These are phyloP conservation scores for Campoletis sonorensis DNA, from an alignment of 1,140 invertebrate species.

Conservation along the genomic window DNA sequence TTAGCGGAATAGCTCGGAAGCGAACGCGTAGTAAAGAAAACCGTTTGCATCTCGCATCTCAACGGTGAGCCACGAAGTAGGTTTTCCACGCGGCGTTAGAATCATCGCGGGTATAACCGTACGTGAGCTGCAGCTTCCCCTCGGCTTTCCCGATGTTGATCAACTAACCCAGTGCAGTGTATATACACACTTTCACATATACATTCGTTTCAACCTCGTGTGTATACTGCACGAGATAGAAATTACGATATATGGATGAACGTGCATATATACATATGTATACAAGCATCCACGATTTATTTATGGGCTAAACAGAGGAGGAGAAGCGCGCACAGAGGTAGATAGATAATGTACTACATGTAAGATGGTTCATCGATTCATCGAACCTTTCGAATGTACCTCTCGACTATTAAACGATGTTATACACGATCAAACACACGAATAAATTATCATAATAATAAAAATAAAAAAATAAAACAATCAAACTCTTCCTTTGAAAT, in stretches of 20 bases:
- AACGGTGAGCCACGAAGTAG: constrained; percentile 32
- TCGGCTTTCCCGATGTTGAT: background rate
- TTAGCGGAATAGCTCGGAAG: constrained; percentile 30
- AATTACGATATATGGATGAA: background rate
- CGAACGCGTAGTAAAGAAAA: background rate
- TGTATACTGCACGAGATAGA: background rate
- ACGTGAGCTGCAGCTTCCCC: constrained; percentile 3
- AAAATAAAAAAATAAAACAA: no score
- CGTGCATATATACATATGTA: background rate
- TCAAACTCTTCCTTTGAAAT: no score
- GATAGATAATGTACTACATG: background rate
- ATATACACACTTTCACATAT: background rate
- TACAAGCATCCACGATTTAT: background rate
- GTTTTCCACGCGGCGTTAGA: constrained; percentile 6
- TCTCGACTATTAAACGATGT: no score
- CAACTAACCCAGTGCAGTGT: background rate
- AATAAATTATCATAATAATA: no score
- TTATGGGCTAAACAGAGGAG: background rate
- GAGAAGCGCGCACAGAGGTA: background rate
- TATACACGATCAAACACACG: no score
- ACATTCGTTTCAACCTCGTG: background rate
- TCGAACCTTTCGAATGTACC: background rate
- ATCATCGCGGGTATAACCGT: background rate
- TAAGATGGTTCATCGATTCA: background rate
- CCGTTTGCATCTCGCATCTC: background rate